Conservation (phyloP, 2,888 invertebrate species). For the Drosophila quasianomalipes region DNA sequence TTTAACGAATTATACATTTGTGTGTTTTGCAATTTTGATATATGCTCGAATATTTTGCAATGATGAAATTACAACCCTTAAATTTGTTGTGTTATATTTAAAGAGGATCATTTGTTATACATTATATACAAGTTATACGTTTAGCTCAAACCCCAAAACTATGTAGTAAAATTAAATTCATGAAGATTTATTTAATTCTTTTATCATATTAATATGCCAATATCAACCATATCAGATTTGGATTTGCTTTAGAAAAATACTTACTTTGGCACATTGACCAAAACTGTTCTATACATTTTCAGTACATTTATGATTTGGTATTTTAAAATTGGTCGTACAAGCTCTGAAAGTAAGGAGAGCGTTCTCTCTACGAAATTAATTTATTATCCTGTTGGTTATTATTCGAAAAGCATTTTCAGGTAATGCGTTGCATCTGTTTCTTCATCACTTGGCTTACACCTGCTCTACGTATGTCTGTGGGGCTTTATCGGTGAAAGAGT, state of each 20-base stretch:
- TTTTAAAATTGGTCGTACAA: not conserved
- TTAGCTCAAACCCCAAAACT: no score
- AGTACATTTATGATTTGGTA: not conserved
- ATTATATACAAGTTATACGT: no score
- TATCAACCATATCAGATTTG: not conserved
- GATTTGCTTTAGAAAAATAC: not conserved
- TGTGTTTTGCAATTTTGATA: no score
- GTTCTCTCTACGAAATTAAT: not conserved
- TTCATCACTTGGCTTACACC: conserved; percentile 12
- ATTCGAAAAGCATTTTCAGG: not conserved
- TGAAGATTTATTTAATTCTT: not conserved
- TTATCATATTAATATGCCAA: not conserved
- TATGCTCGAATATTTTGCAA: no score
- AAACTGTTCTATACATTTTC: not conserved
- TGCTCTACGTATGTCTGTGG: conserved; percentile 1
- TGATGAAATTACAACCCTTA: no score
- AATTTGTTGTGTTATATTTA: no score
- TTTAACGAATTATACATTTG: no score
- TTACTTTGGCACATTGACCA: not conserved
- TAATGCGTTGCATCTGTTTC: not conserved
- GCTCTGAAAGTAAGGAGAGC: not conserved
- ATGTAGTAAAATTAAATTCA: not conserved
- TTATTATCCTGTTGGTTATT: not conserved
- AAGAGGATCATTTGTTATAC: no score
- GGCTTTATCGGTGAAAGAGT: conserved; percentile 44